Conservation (phyloP, 2,888 invertebrate species). For the Papilio gigon region DNA sequence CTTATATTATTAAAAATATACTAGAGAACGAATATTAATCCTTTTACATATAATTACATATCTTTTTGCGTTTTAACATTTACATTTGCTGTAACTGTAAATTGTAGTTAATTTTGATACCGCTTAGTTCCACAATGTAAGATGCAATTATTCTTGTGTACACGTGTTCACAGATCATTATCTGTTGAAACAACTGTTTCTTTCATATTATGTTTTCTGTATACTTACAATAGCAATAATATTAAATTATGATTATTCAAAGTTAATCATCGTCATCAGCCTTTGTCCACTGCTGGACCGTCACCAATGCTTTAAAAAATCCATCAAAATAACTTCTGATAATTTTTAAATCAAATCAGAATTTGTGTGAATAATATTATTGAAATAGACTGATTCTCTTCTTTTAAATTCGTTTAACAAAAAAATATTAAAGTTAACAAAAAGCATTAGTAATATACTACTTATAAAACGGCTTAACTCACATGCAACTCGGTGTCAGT, state of each 20-base stretch:
- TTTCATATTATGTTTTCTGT: slow-evolving; percentile 19
- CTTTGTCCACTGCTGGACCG: too few relatives aligned
- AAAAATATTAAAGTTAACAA: too few relatives aligned
- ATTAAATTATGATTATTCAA: background rate
- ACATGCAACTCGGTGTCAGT: too few relatives aligned
- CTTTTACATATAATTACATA: background rate
- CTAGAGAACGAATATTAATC: background rate
- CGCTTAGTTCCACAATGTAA: slow-evolving; percentile 16
- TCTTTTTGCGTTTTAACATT: background rate
- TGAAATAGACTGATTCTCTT: background rate
- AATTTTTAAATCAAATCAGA: background rate
- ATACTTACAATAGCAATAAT: background rate
- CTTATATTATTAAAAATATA: background rate
- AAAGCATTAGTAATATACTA: background rate
- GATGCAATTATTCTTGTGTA: slow-evolving; percentile 29
- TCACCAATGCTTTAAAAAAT: too few relatives aligned
- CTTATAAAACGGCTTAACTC: too few relatives aligned
- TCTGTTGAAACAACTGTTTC: slow-evolving; percentile 25
- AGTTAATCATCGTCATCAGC: too few relatives aligned
- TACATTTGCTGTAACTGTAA: slow-evolving; percentile 4
- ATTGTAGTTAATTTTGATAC: slow-evolving; percentile 4
- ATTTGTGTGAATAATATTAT: background rate
- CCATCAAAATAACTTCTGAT: too few relatives aligned
- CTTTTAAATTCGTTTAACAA: background rate
- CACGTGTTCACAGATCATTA: slow-evolving; percentile 31